Base-by-base conservation (phyloP, 2,888 invertebrate genomes). In the Cosmopolites sordidus region DNA sequence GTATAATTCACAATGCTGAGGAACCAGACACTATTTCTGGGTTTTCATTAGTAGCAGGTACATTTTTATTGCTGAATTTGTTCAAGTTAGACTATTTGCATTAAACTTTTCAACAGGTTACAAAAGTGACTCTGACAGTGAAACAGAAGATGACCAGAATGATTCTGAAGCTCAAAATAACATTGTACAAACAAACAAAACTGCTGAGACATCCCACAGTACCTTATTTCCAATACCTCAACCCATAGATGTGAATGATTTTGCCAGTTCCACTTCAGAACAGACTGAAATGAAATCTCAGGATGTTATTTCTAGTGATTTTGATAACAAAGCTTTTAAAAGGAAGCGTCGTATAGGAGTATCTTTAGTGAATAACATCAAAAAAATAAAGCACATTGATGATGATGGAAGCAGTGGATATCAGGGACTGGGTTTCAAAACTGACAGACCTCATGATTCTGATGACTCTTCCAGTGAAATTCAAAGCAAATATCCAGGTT, bases 321-420 rank as follows among this genome's bases (percentile, higher is more conserved):
- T 56, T 43, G 72, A 73, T 58, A 65, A 68, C 6, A 80, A 80
- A 66, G 76, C 73, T 9, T 80, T 80, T 62, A 76, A 80, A 64
- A 69, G 81, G 43, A 81, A 80, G 62, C 73, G 75, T 53, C 72
- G 80, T 47, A 78, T 81, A 48, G 80, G 79, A 9, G 75, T 81
- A 17, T 77, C 59, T 71, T 75, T 70, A 67, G 73, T 67, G 65
- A 71, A 66, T 49, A 66, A 63, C 16, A 64, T 48, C 17, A 67
- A 64, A 51, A 56, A 45, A 18, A 61, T 60, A 53, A 60, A 58
- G 30, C 54, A 55, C 27, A 49, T 51, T n/a, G 54, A 49, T 8
- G 57, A 58, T 29, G 22, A 22, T 22, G 22, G 8, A 22, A 22
- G 8, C 22, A 22, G 8, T 22, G 22, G 8, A 22, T 22, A 22